phyloP scores from a whole-genome alignment of 2,797 vertebrate species.

The Cossypha dichroa region DNA sequence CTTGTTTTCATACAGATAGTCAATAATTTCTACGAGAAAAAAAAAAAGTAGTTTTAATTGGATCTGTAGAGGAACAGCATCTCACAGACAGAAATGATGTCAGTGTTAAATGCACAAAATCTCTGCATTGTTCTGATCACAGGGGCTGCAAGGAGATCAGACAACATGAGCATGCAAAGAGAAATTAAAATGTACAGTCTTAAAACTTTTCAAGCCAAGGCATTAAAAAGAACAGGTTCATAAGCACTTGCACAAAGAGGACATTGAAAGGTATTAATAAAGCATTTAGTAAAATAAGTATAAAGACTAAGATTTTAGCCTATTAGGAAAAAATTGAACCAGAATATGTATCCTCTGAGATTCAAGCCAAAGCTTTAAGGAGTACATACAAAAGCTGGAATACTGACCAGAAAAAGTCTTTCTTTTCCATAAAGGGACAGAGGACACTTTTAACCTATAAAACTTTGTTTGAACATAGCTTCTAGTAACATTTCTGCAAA shows the following conservation, averaged over 20 bases:
- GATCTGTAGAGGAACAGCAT: background rate
- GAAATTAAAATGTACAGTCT: background rate
- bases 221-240: background rate
- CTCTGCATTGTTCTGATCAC: background rate
- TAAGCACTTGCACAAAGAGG: background rate
- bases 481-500: constrained; percentile 77
- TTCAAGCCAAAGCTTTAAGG: background rate
- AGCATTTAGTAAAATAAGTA: background rate
- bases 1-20: constrained; percentile 74
- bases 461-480: constrained; percentile 76
- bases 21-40: constrained; percentile 77
- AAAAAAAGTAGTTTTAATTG: background rate
- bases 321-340: background rate
- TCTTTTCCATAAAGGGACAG: constrained; percentile 80
- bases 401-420: constrained; percentile 83
- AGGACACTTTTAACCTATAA: constrained; percentile 78
- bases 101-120: background rate
- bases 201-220: background rate
- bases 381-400: background rate
- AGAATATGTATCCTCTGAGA: background rate
- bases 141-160: background rate
- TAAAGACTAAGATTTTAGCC: background rate
- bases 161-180: background rate
- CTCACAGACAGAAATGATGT: background rate
- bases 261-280: background rate